phyloP scores from a whole-genome alignment of 2,113 vertebrate genomes.

The Ellobius talpinus region DNA sequence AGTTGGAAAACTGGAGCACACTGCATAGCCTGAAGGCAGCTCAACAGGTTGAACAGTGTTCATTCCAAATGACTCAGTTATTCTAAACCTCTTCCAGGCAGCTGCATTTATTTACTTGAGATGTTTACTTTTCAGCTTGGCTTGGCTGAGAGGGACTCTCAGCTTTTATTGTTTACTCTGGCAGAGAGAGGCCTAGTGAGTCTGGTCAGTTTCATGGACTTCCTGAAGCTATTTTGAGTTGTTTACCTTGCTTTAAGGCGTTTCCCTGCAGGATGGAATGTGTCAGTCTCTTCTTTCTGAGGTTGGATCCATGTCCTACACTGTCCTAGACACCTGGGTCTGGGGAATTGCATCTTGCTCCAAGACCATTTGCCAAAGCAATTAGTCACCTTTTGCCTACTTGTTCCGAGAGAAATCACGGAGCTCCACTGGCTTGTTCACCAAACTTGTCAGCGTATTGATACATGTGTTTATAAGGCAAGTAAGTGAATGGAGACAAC shows the following conservation, averaged over 20 bases:
- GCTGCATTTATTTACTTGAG: background rate
- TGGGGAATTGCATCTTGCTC: background rate
- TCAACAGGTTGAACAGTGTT: background rate
- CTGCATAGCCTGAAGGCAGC: background rate
- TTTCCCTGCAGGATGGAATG: background rate
- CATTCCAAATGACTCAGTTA: background rate
- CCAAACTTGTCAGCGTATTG: background rate
- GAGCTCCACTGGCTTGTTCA: conserved; percentile 10
- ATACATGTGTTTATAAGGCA: background rate
- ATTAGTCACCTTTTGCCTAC: background rate
- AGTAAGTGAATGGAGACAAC: background rate
- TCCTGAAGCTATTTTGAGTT: background rate
- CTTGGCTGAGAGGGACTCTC: background rate
- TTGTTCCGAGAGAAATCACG: background rate
- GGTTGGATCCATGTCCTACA: no score
- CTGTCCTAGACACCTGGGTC: background rate
- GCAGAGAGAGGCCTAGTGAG: background rate
- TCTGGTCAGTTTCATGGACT: background rate
- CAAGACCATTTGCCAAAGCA: background rate
- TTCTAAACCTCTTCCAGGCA: background rate
- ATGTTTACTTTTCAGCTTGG: background rate
- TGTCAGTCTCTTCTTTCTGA: background rate
- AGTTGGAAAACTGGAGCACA: background rate
- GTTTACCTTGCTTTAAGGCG: background rate
- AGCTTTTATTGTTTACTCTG: background rate